Evolutionary conservation across 2,888 invertebrate genomes (phyloP).

Genomic region (Drosophila sordidula): DNA sequence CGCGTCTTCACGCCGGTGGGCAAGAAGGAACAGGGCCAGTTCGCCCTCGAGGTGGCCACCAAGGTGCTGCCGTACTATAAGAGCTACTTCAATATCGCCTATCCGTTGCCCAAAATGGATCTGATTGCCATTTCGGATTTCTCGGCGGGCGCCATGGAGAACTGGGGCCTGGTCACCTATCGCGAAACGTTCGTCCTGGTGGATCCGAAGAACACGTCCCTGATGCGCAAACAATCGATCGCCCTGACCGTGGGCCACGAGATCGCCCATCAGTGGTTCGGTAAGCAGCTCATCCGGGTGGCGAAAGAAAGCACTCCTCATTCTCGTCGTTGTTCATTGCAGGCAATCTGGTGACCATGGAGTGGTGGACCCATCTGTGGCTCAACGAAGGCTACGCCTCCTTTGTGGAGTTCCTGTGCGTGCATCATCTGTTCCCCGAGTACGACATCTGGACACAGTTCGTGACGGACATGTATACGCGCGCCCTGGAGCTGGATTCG

Average conservation of each 20-base stretch:
- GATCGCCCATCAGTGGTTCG: conserved; percentile 99
- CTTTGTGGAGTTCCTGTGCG: conserved; percentile 97
- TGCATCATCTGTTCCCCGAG: conserved; percentile 96
- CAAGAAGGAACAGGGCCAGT: conserved; percentile 95
- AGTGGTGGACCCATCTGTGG: conserved; percentile 99
- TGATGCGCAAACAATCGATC: conserved; percentile 93
- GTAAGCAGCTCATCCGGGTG: conserved; percentile 83
- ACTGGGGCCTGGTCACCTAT: conserved; percentile 98
- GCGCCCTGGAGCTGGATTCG: conserved; percentile 94
- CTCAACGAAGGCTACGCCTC: conserved; percentile 98
- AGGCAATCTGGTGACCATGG: conserved; percentile 97
- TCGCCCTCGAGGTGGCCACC: conserved; percentile 96
- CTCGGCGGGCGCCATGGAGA: conserved; percentile 98
- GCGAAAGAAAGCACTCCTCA: neutral
- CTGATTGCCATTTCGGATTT: conserved; percentile 98
- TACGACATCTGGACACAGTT: conserved; percentile 99
- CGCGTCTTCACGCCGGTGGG: conserved; percentile 95
- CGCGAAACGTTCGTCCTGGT: conserved; percentile 96
- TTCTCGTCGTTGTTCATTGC: conserved; percentile 4
- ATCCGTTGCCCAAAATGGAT: conserved; percentile 98
- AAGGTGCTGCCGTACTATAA: conserved; percentile 97
- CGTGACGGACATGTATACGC: conserved; percentile 93
- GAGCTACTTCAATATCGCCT: conserved; percentile 96
- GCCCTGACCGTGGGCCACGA: conserved; percentile 96
- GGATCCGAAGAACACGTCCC: conserved; percentile 95